Conservation (phyloP, 2,797 vertebrate genomes). For the Parauchenoglanis ngamensis region DNA sequence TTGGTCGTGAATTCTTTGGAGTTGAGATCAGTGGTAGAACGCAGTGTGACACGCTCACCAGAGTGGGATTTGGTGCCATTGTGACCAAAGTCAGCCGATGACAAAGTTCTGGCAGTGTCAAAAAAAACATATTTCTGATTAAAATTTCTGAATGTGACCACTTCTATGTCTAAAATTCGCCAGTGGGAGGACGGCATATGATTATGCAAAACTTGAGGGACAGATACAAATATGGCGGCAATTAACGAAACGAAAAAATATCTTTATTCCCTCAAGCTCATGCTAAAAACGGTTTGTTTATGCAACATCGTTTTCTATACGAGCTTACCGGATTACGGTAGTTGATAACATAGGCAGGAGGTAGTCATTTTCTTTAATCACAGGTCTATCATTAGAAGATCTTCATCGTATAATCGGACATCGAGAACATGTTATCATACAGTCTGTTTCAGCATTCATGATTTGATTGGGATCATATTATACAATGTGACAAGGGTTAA, state of each 20-base stretch:
- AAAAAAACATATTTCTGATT: not conserved
- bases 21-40: not conserved
- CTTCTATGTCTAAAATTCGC: not conserved
- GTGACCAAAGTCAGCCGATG: not conserved
- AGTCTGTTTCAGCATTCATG: not conserved
- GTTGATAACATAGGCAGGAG: not conserved
- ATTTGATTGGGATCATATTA: not conserved
- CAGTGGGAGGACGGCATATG: not conserved
- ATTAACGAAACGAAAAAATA: not conserved
- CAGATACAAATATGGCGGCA: not conserved
- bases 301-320: not conserved
- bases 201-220: not conserved
- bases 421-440: not conserved
- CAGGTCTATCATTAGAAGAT: not conserved
- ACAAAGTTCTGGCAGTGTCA: not conserved
- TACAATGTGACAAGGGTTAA: not conserved
- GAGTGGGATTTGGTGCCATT: not conserved
- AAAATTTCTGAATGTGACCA: not conserved
- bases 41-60: no score
- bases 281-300: not conserved
- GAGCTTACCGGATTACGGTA: not conserved
- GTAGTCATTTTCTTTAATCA: not conserved
- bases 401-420: not conserved
- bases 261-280: not conserved
- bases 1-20: not conserved